Base-by-base conservation (phyloP, 2,113 vertebrate genomes). In the Silurus asotus region DNA sequence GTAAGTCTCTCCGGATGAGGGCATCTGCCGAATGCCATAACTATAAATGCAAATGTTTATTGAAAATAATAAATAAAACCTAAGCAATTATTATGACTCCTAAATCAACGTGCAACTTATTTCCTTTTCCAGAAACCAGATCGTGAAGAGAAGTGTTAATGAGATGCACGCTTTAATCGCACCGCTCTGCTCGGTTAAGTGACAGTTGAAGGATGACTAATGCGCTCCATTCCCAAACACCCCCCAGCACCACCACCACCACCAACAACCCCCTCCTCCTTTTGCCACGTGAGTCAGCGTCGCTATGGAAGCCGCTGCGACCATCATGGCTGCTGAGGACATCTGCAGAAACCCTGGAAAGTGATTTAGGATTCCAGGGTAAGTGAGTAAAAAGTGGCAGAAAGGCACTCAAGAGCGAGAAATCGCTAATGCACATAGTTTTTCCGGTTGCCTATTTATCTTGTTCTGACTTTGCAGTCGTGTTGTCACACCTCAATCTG, bases 161-260 rank as follows among this genome's bases (percentile, higher is more conserved):
- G 53, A 77, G 69, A 25, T 19, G 65, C 80, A 89, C 49, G 82
- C 87, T 77, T 84, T 86, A 84, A 79, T 84, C 53, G 55, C 82
- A 75, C 81, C 85, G 49, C 56, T 53, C 84, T 87, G 78, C 84
- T 45, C 64, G 51, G 59, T 89, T 87, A 87, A 86, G 37, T 85
- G 88, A 83, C 88, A 91, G 84, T 75, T 87, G 84, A 84, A 49
- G 65, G 67, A 79, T 89, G 86, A 88, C 81, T 87, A 89, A 90
- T 84, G 87, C 56, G 51, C 59, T 79, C 20, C 37, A 82, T 84
- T 82, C 37, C 37, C 37, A 37, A 37, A 37, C 37, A 37, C 1
- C 37, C 37, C 37, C 37, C 37, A 1, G 37, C 37, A 1, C 37
- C 37, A 1, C 37, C 37, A 1, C 2, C 37, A 2, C 37, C n/a